Evolutionary conservation across 2,888 invertebrate species (phyloP), one percentile per base, ranked within the genome.

Genomic region (Scaeva pyrastri): DNA sequence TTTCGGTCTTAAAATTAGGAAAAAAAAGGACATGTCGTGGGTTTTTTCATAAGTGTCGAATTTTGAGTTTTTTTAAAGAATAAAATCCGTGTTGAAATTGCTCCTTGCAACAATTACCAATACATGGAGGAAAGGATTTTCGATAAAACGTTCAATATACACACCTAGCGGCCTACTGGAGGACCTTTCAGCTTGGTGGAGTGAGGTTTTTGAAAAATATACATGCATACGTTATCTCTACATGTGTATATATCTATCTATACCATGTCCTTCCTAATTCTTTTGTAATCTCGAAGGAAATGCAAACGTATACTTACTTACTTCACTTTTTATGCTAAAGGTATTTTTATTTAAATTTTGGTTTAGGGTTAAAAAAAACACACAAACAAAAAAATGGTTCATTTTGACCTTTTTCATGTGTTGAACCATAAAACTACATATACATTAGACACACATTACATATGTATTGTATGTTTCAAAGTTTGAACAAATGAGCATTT

Each of bases 261-360:
- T 31, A 8, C 12, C 5, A 19, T 23, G 14, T 62, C 23, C 14
- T 78, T 56, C n/a, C n/a, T 78, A 71, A 83, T 83, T 78, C 55
- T 43, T 79, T 64, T 74, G 41, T 62, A 70, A 64, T 74, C 64
- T 36, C 19, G n/a, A 41, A 68, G 60, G 26, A 64, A 68, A 74
- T 78, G 58, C 31, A n/a, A n/a, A n/a, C 31, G 8, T 31, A 31
- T 31, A 31, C 26, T 26, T 56, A 56, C n/a, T n/a, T n/a, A n/a
- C n/a, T n/a, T n/a, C 79, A 19, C 66, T 80, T 76, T 79, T 72
- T 68, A 84, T 75, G 55, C 84, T 60, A 50, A 72, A 72, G 80
- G 80, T 75, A 75, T 85, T 80, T 80, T 75, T 85, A 75, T 80
- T 75, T 60, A 60, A 64, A 79, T 79, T 76, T 70, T 68, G 48